Evolutionary conservation across 2,113 vertebrate species (phyloP), one percentile per base, ranked within the genome.

Genomic region (Acanthochromis polyacanthus): DNA sequence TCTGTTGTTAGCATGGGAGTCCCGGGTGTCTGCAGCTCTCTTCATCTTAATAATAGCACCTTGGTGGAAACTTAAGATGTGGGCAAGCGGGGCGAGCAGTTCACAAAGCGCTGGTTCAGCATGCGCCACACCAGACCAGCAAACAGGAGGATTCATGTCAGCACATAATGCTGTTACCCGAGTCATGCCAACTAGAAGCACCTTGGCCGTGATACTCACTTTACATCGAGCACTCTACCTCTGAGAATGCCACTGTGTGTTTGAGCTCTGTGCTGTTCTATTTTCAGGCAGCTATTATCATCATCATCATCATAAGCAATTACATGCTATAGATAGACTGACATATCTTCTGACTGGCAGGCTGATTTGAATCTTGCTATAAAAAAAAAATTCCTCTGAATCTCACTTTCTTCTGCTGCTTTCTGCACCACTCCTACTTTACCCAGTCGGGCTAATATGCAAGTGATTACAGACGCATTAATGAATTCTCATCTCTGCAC

Each of bases 31-130:
- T 48, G 62, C 71, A 69, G 75, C 52, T 65, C 79, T 56, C 73
- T 88, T 90, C 76, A 86, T 88, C 76, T 84, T 71, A 75, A 70
- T 87, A 88, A 90, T 71, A 58, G 89, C 81, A 80, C 91, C 89
- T 89, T 56, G 68, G 82, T 85, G 87, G 83, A 77, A 81, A 73
- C 81, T 86, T 79, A 87, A 78, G 71, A 84, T 58, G 78, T 77
- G 61, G 69, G 62, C 68, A 40, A 60, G 52, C 16, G 48, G 48
- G 76, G 64, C 63, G 45, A 78, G 82, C 78, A 50, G 62, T 91
- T 89, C 78, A 59, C 67, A 84, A 86, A 93, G 66, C 12, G 67
- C 87, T 81, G 81, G 58, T 81, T 89, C 91, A 91, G 84, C 90
- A 90, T 70, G 72, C 75, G 67, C 70, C 71, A 79, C 51, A 51